Conservation (phyloP, 1,140 invertebrate species). For the Hylyphantes graminicola region DNA sequence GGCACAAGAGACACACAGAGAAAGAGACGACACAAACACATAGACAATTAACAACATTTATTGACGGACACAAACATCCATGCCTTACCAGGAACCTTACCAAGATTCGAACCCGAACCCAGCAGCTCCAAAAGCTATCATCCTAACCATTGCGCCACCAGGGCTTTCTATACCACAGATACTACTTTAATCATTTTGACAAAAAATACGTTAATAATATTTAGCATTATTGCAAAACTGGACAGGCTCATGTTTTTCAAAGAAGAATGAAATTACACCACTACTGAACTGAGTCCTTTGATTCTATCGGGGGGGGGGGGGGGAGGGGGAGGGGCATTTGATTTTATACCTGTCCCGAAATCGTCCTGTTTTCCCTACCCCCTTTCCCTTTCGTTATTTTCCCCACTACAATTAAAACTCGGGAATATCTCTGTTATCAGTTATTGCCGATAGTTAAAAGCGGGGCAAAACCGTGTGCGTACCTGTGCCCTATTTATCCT, state of each 20-base stretch:
- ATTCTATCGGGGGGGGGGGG: background rate
- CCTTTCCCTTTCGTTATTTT: background rate
- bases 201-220: background rate
- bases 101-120: too few relatives aligned
- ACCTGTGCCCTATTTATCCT: too few relatives aligned
- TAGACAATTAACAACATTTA: too few relatives aligned
- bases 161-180: background rate
- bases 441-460: constrained; percentile 10
- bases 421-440: constrained; percentile 8
- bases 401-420: constrained; percentile 11
- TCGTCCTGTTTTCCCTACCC: background rate
- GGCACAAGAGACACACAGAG: too few relatives aligned
- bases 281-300: background rate
- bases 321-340: background rate
- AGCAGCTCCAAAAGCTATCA: too few relatives aligned
- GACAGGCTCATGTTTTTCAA: background rate
- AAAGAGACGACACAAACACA: too few relatives aligned
- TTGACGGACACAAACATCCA: too few relatives aligned
- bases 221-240: background rate
- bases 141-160: too few relatives aligned
- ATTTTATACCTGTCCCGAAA: background rate
- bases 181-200: background rate
- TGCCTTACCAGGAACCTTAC: too few relatives aligned
- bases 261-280: background rate
- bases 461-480: too few relatives aligned